Evolutionary conservation across 2,113 vertebrate species (phyloP), one percentile per base, ranked within the genome.

Genomic region (Patagioenas fasciata): DNA sequence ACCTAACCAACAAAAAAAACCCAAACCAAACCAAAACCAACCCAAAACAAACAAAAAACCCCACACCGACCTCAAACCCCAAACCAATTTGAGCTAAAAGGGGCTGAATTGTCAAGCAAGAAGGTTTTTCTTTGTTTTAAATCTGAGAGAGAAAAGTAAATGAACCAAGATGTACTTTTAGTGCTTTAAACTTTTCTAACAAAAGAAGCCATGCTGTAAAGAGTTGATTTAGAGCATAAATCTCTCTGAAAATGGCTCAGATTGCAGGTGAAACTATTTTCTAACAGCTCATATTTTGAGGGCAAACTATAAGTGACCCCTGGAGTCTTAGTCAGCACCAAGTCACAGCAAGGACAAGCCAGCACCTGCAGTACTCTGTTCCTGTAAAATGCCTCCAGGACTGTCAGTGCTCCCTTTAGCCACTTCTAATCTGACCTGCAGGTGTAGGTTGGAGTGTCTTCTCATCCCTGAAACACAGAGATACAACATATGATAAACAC

Each of bases 301-400:
- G 77, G n/a, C 67, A 96, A 93, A 44, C 15, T 92, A 2, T 66
- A 94, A 78, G 80, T 92, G 83, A 96, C 85, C 85, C 91, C 44
- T 84, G 57, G 16, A 92, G 36, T n/a, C 93, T 96, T 90, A 96
- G 88, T 95, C 93, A 97, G 95, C 92, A 91, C 15, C n/a, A 88
- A 1, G 3, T 61, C 69, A 61, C 38, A 70, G 69, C 75, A 95
- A 95, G 77, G 65, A 88, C 71, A 83, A 94, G 23, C 5, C 40
- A 80, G 82, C 95, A 97, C 92, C 93, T 96, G 92, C 90, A 57
- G 36, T 79, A 13, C 29, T 73, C 61, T 87, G 32, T 15, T 56
- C 32, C 16, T 57, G 26, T 65, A 40, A 82, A 81, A 70, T 40
- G 34, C 21, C 21, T 79, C 44, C 57, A 47, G 38, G 48, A 50